These are phyloP conservation scores for Aspiorhynchus laticeps DNA, from an alignment of 2,113 vertebrate genomes.

Conservation along the genomic window DNA sequence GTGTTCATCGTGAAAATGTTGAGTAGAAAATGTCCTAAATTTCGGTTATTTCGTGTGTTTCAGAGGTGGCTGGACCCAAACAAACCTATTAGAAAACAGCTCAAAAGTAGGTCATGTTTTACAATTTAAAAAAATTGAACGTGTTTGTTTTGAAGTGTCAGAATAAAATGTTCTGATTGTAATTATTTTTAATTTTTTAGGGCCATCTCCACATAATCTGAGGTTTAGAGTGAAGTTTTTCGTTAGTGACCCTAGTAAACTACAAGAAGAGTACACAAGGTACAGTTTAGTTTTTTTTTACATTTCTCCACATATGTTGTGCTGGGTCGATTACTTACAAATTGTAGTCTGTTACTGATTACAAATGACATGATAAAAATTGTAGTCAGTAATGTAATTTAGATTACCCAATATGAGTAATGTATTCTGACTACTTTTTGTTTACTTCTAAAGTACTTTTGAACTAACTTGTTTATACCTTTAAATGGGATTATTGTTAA, in stretches of 20 bases:
- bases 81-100: conserved; percentile 98
- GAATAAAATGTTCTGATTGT: background rate
- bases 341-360: too few relatives aligned
- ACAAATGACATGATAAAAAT: too few relatives aligned
- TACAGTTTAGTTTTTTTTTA: conserved; percentile 54
- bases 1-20: conserved; percentile 3
- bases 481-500: too few relatives aligned
- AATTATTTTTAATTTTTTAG: conserved; percentile 65
- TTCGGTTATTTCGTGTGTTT: background rate
- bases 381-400: too few relatives aligned
- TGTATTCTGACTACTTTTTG: too few relatives aligned
- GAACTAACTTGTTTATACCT: too few relatives aligned
- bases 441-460: too few relatives aligned
- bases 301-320: background rate
- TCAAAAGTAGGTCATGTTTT: conserved; percentile 89
- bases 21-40: background rate
- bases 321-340: too few relatives aligned
- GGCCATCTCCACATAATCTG: conserved; percentile 91
- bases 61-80: conserved; percentile 98
- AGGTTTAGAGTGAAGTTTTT: conserved; percentile 99
- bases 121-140: too few relatives aligned
- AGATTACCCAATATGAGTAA: too few relatives aligned
- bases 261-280: conserved; percentile 99
- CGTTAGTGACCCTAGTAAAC: conserved; percentile 92
- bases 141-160: background rate